A percentile compares a stretch with the other conserved stretches of the same genome.
phyloP scores from a whole-genome alignment of 2,113 vertebrate species.

The Thinocorus orbignyianus region DNA sequence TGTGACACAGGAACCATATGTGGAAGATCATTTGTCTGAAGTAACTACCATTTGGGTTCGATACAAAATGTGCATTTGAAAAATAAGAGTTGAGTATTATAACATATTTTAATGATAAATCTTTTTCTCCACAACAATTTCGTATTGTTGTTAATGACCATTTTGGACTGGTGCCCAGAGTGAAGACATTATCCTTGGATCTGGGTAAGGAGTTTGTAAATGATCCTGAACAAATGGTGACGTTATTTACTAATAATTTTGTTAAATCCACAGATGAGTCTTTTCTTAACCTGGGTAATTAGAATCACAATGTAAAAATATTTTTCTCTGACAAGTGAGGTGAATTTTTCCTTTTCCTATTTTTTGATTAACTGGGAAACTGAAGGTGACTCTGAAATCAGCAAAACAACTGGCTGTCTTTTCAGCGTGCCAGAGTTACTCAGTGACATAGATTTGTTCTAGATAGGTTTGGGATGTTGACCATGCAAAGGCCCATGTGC shows the following conservation, averaged over 20 bases:
- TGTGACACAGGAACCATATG: background rate
- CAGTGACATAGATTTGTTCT: background rate
- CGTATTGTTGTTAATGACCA: constrained; percentile 53
- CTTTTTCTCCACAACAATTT: constrained; percentile 34
- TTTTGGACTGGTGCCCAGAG: constrained; percentile 44
- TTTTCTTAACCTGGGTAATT: constrained; percentile 7
- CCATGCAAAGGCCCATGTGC: background rate
- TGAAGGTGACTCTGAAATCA: background rate
- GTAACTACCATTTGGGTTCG: constrained; percentile 21
- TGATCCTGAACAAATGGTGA: constrained; percentile 51
- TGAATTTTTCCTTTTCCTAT: background rate
- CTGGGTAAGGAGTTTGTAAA: constrained; percentile 39
- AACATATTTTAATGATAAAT: constrained; percentile 49
- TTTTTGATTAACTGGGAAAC: background rate
- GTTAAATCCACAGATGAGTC: background rate
- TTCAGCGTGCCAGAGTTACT: background rate
- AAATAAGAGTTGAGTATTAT: constrained; percentile 34
- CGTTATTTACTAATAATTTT: constrained; percentile 47
- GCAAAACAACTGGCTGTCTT: background rate
- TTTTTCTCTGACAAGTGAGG: background rate
- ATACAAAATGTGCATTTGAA: constrained; percentile 43
- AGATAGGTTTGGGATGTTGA: background rate
- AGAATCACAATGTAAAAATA: background rate
- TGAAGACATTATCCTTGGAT: constrained; percentile 41
- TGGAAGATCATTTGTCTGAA: constrained; percentile 29